Conservation (phyloP, 1,140 invertebrate genomes). For the Ephestia elutella region DNA sequence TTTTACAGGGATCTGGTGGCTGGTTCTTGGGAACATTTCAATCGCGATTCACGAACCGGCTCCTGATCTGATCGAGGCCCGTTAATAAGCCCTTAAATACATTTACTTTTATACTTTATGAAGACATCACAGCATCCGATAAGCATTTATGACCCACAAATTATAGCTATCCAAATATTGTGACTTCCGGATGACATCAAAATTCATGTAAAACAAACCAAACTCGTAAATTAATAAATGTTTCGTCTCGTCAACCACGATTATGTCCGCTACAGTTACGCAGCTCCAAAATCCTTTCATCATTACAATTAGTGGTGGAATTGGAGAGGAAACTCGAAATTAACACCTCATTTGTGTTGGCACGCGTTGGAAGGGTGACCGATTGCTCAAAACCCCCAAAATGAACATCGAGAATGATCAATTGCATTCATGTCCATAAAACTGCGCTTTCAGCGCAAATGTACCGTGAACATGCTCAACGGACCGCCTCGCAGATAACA, state of each 20-base stretch:
- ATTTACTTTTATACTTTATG: slow-evolving; percentile 12
- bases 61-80: slow-evolving; percentile 36
- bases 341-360: slow-evolving; percentile 32
- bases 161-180: neutral
- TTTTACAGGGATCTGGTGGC: slow-evolving; percentile 34
- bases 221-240: neutral
- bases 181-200: neutral
- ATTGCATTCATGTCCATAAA: slow-evolving; percentile 40
- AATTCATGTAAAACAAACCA: neutral
- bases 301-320: slow-evolving; percentile 21
- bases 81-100: slow-evolving; percentile 31
- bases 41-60: slow-evolving; percentile 54
- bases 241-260: neutral
- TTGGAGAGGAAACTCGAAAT: slow-evolving; percentile 26
- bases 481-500: slow-evolving; percentile 30
- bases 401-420: slow-evolving; percentile 21
- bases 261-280: neutral
- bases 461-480: slow-evolving; percentile 39
- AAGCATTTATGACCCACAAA: neutral
- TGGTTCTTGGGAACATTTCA: slow-evolving; percentile 47
- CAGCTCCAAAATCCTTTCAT: slow-evolving; percentile 10
- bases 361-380: slow-evolving; percentile 42
- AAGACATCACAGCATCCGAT: slow-evolving; percentile 6
- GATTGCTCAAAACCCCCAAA: slow-evolving; percentile 27
- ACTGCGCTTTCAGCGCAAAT: slow-evolving; percentile 31